These are phyloP conservation scores for Metellina segmentata DNA, from an alignment of 2,888 invertebrate species.

Conservation along the genomic window DNA sequence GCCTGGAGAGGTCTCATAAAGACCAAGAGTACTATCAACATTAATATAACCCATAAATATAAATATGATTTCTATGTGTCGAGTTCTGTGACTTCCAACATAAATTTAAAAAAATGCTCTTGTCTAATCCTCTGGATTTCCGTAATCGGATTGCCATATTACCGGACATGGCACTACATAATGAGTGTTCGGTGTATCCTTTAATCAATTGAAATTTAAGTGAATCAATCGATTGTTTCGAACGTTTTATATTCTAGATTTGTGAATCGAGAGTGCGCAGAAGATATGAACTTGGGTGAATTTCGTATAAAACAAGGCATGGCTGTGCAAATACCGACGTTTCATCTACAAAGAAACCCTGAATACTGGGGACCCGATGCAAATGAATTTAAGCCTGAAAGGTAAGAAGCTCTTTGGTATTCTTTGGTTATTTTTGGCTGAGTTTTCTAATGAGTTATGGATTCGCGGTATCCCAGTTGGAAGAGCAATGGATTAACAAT, in stretches of 20 bases:
- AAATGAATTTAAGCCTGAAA: conserved; percentile 52
- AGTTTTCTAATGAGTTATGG: no score
- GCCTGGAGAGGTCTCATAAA: no score
- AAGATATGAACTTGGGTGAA: conserved; percentile 46
- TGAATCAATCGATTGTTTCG: no score
- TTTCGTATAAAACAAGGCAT: conserved; percentile 69
- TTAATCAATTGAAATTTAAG: no score
- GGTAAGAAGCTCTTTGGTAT: neutral
- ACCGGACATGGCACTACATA: neutral
- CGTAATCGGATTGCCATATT: neutral
- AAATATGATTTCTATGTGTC: no score
- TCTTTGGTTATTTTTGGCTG: no score
- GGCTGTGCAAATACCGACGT: conserved; percentile 78
- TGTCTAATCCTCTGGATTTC: neutral
- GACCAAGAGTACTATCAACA: no score
- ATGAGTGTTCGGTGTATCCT: neutral
- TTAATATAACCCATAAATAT: no score
- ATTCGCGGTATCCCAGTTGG: no score
- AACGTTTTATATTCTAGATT: conserved; percentile 23
- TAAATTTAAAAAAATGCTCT: no score
- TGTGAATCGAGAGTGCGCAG: conserved; percentile 57
- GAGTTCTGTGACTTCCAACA: no score
- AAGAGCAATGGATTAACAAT: no score
- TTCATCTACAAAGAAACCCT: conserved; percentile 78
- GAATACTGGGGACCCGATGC: conserved; percentile 76